Evolutionary conservation across 2,113 vertebrate species (phyloP), one percentile per base, ranked within the genome.

Genomic region (Progne subis): DNA sequence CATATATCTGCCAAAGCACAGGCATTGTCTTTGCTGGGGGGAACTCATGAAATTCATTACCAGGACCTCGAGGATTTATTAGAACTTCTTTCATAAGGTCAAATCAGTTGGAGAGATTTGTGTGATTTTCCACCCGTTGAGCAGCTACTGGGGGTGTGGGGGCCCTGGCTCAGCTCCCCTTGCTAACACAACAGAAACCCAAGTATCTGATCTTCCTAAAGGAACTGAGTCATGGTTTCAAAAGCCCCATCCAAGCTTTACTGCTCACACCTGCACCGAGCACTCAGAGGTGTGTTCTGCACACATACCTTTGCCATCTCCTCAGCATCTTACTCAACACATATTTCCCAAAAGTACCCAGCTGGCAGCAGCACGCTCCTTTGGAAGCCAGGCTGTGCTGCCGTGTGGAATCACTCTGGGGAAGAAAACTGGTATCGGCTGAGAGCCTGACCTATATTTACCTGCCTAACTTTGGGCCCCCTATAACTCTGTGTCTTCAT

Each of bases 141-240:
- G 57, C 77, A 88, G 43, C 6, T n/a, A 24, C 85, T 80, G 71
- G 79, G 71, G 85, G 32, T 41, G 84, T 53, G 11, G 29, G 53
- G 43, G 72, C 4, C 3, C 88, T 94, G 87, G 65, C 92, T 90
- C 37, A 49, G 5, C 59, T 80, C 71, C 65, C 79, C n/a, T 21
- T 47, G 39, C 70, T 77, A 63, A 69, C 77, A 41, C 43, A 94
- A 95, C 94, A 96, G 91, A 97, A 96, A 97, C 95, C 63, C 87
- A 89, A 44, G n/a, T 96, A 95, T 95, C 94, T 96, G 95, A 94
- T 96, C 86, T 95, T 96, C 92, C 94, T 87, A 74, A 85, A 95
- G 96, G 86, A 94, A 94, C 86, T 95, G 94, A 95, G 95, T 94
- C 95, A 94, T 53, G 95, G 94, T 96, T 96, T 96, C 96, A 96